Base-by-base conservation (phyloP, 2,113 vertebrate species). In the Phoxinus phoxinus region DNA sequence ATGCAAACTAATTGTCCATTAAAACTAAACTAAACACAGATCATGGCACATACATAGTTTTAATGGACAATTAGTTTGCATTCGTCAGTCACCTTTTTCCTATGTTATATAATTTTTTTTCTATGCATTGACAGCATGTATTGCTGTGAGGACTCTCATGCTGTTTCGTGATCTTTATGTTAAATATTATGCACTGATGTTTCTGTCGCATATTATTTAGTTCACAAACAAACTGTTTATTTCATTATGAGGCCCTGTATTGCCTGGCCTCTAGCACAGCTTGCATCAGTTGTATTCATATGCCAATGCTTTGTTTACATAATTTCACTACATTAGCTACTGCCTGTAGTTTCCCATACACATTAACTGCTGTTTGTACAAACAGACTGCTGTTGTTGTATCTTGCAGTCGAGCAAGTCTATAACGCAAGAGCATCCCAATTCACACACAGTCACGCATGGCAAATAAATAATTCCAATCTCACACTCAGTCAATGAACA, bases 271-370 rank as follows among this genome's bases (percentile, higher is more conserved):
- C 44, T 23, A 81, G 17, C 61, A 65, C 59, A 46, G 5, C 27
- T 30, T 67, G 19, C 21, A 58, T 58, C 30, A 41, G 7, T 72
- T 69, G 41, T 23, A 37, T 23, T 11, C 23, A 81, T 81, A 11
- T 58, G 76, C n/a, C 76, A 53, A 15, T 37, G 44, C 30, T 35
- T 32, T 82, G 46, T 71, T 82, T 69, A 71, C 46, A 51, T 32
- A 11, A 35, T 69, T 69, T 19, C 13, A 17, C n/a, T 41, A 27
- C 25, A 30, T 72, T 53, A n/a, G n/a, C n/a, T n/a, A 56, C n/a
- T 48, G 17, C 6, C 37, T 81, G 5, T 3, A 15, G 3, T 53
- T 53, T 30, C 0, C 35, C 58, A 23, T 23, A 80, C 35, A 44
- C n/a, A 48, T 37, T 0, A 11, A 41, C 21, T 83, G 46, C 15